Conservation (phyloP, 1,140 invertebrate genomes). For the Lepidotrigona ventralis region DNA sequence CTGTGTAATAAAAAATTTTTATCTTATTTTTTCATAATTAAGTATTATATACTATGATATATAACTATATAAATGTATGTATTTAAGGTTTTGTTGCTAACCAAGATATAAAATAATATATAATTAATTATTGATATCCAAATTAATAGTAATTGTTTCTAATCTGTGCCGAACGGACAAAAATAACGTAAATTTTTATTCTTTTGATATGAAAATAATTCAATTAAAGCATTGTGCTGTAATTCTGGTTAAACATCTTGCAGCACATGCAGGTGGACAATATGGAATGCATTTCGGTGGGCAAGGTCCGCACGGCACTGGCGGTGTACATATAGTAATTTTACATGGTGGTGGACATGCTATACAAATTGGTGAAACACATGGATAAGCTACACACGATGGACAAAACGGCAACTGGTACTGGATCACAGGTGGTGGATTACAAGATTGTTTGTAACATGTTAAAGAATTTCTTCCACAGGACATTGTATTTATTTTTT, state of each 20-base stretch:
- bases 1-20: slow-evolving; percentile 35
- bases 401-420: slow-evolving; percentile 45
- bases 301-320: slow-evolving; percentile 59
- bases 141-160: slow-evolving; percentile 3
- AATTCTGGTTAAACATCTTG: slow-evolving; percentile 43
- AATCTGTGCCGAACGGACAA: slow-evolving; percentile 58
- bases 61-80: background rate
- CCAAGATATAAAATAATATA: background rate
- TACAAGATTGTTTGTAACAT: slow-evolving; percentile 31
- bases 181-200: background rate
- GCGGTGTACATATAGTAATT: slow-evolving; percentile 63
- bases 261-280: slow-evolving; percentile 49
- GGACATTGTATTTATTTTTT: slow-evolving; percentile 20
- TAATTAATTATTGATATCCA: background rate
- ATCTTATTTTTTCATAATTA: background rate
- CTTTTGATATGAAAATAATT: background rate
- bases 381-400: slow-evolving; percentile 56
- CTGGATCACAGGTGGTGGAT: background rate
- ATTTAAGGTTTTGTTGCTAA: background rate
- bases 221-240: slow-evolving; percentile 2
- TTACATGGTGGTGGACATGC: slow-evolving; percentile 53
- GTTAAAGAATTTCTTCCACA: slow-evolving; percentile 30
- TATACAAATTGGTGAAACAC: slow-evolving; percentile 38
- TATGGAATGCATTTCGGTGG: slow-evolving; percentile 62
- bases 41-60: background rate